Evolutionary conservation across 2,113 vertebrate species (phyloP), one percentile per base, ranked within the genome.

Genomic region (Solea solea): DNA sequence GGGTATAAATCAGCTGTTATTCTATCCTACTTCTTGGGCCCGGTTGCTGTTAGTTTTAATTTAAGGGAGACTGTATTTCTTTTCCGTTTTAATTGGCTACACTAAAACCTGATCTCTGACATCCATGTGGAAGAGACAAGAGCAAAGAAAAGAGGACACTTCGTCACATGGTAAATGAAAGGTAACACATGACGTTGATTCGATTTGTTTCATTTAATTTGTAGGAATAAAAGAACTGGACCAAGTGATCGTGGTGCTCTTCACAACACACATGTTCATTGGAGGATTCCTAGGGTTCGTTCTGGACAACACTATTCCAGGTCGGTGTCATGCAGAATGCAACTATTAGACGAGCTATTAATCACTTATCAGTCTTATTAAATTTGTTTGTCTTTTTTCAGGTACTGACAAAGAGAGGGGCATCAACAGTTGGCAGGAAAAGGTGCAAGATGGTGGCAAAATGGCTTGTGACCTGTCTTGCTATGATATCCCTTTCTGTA

Each of bases 231-330:
- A 89, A 69, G 93, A 94, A 85, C 46, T 94, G 52, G 93, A 95
- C 78, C 94, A 94, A 52, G 88, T 94, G 44, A 90, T 94, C 7
- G 86, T 87, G 0, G 92, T 95, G 14, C 91, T 95, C 63, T 93
- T 93, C 62, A 95, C 93, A 50, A 95, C 93, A 1, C 89, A 92
- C 66, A 94, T 94, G 93, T 94, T 94, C 73, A 93, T 95, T 2
- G 92, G 93, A 56, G 93, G 93, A 62, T 93, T 94, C 75, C 90
- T 94, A 52, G 93, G 94, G 1, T 95, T 94, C 61, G 73, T 94
- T 63, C 77, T 95, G 57, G 93, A 95, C 71, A 95, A 94, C 85
- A 94, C 93, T 3, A 93, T 95, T 61, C 93, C 94, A 88, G 93
- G 93, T 94, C 78, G 34, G 61, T 41, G 8, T 7, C 16, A 16